Evolutionary conservation across 2,797 vertebrate species (phyloP), one percentile per base, ranked within the genome.

Genomic region (Oreochromis grahami): DNA sequence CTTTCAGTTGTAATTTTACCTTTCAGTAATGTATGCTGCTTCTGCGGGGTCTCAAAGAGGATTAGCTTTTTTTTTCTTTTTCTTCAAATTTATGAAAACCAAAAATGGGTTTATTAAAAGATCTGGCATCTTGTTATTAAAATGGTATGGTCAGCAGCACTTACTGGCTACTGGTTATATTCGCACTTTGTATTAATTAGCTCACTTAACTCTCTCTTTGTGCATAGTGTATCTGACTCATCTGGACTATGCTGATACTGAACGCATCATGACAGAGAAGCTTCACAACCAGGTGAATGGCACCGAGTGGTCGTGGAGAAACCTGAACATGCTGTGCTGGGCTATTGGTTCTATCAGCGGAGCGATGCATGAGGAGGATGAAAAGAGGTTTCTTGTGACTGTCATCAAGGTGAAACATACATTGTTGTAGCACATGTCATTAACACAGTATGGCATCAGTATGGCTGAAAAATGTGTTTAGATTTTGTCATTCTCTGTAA

Each of bases 311-410:
- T 99, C 98, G 0, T 99, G 98, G 98, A 99, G 98, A 93, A 99
- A 99, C 93, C 96, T 99, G 84, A 99, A 99, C 95, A 99, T 98
- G 5, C 94, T 99, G 7, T 99, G 98, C 94, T 99, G 98, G 98
- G 98, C 98, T 83, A 99, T 99, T 76, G 98, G 98, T 32, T 99
- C 98, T 84, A 99, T 99, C 95, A 99, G 98, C 50, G 98, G 98
- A 0, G 98, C 98, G 6, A 99, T 99, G 98, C 98, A 99, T n/a
- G 98, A 99, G 90, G 98, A 99, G 88, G 98, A 99, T 68, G 98
- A 99, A 79, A 99, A 99, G 94, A 96, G 98, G 82, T 99, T 99
- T 95, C 97, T 99, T 53, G 98, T 99, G 83, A 99, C 98, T 3
- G 98, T 99, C 88, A 99, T 99, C 93, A 99, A 99, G 98, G 98